Conservation (phyloP, 2,888 invertebrate species). For the Antheraea assamensis region DNA sequence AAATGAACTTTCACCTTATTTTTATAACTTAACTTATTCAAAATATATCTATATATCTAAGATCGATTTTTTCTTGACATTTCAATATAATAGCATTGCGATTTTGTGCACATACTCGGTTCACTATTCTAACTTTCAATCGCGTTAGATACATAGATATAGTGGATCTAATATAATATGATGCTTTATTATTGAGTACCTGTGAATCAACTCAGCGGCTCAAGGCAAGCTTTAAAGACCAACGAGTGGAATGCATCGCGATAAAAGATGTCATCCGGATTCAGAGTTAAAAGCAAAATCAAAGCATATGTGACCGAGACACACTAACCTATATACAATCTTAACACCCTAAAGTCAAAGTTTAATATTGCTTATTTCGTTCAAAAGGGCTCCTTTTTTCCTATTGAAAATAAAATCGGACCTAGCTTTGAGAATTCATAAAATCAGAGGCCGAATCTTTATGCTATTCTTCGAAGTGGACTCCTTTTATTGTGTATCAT, state of each 20-base stretch:
- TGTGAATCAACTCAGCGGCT: slow-evolving; percentile 43
- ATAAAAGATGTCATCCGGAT: slow-evolving; percentile 81
- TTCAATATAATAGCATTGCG: background rate
- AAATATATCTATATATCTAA: background rate
- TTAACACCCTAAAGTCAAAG: slow-evolving; percentile 47
- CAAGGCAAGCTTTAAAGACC: slow-evolving; percentile 64
- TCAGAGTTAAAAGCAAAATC: slow-evolving; percentile 65
- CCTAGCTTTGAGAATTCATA: slow-evolving; percentile 80
- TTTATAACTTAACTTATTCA: no score
- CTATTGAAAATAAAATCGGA: slow-evolving; percentile 67
- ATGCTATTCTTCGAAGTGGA: slow-evolving; percentile 64
- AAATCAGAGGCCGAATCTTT: slow-evolving; percentile 67
- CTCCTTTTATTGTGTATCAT: slow-evolving; percentile 40
- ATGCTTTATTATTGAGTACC: slow-evolving; percentile 14
- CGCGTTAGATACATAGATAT: background rate
- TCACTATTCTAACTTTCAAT: background rate
- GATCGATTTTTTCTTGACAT: background rate
- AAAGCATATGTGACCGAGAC: slow-evolving; percentile 46
- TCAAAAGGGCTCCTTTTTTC: slow-evolving; percentile 56
- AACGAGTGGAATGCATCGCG: slow-evolving; percentile 74
- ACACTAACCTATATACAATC: slow-evolving; percentile 42
- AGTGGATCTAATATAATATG: background rate
- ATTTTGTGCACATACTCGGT: background rate
- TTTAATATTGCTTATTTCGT: slow-evolving; percentile 39
- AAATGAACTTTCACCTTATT: background rate